Evolutionary conservation across 2,797 vertebrate genomes (phyloP).

Genomic region (Trichosurus vulpecula): DNA sequence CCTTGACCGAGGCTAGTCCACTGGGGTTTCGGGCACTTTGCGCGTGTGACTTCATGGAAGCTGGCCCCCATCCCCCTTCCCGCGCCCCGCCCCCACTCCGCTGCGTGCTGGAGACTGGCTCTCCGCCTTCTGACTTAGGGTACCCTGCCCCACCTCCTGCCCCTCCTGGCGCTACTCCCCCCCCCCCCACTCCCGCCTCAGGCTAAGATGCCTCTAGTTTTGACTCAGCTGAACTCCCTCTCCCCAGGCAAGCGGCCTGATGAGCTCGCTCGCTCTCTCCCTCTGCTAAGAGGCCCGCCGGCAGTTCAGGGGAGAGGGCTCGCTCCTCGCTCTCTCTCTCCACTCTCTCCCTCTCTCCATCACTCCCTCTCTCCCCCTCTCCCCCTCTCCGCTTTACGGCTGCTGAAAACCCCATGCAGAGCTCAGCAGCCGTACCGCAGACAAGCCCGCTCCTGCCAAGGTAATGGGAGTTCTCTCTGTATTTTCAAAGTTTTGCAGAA

Average conservation of each 20-base stretch:
- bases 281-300: slow-evolving; percentile 6
- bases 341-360: slow-evolving; percentile 1
- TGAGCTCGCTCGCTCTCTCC: not conserved
- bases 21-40: not conserved
- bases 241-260: slow-evolving; percentile 50
- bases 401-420: slow-evolving; percentile 78
- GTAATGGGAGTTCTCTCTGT: slow-evolving; percentile 64
- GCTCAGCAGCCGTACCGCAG: slow-evolving; percentile 74
- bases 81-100: not conserved
- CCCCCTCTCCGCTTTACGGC: slow-evolving; percentile 79
- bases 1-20: not conserved
- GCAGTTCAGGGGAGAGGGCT: slow-evolving; percentile 53
- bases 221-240: slow-evolving; percentile 52
- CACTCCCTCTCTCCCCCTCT: slow-evolving; percentile 43
- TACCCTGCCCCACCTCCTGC: not conserved
- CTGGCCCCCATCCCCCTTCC: not conserved
- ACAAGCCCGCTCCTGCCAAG: slow-evolving; percentile 68
- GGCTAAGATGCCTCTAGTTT: not conserved
- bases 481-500: slow-evolving; percentile 13
- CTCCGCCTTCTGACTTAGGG: not conserved
- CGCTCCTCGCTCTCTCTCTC: slow-evolving; percentile 33
- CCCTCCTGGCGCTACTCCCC: not conserved
- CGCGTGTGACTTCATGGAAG: not conserved
- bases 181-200: not conserved
- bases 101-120: not conserved